These are phyloP conservation scores for Sylvietta virens DNA, from an alignment of 2,113 vertebrate species.

Conservation along the genomic window DNA sequence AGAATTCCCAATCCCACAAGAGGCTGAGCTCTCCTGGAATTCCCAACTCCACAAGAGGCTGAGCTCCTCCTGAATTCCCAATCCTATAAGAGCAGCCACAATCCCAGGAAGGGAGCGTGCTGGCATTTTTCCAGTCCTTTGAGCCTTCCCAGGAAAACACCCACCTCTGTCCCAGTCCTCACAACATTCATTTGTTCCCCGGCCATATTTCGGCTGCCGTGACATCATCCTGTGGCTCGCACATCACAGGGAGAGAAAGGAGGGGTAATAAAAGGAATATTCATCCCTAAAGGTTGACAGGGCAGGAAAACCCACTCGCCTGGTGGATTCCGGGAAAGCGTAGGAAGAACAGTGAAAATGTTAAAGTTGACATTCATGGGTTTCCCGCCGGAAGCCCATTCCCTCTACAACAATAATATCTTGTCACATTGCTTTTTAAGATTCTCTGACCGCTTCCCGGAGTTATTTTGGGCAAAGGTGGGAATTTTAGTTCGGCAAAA, in stretches of 20 bases:
- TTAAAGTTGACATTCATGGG: neutral
- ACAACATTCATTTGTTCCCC: neutral
- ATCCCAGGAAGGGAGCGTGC: too few species aligned
- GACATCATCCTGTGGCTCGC: fast-evolving
- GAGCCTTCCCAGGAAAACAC: neutral
- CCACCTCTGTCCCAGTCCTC: neutral
- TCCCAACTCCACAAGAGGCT: fast-evolving
- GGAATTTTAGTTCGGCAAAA: neutral
- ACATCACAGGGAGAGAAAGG: neutral
- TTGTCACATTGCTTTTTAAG: neutral
- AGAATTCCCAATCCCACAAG: neutral
- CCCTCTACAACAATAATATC: neutral
- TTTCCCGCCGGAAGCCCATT: fast-evolving
- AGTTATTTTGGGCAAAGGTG: neutral
- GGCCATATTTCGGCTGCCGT: neutral
- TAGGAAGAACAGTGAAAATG: neutral
- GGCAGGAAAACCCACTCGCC: neutral
- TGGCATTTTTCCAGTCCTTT: neutral
- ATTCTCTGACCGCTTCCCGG: neutral
- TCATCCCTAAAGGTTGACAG: neutral
- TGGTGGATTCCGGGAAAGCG: neutral
- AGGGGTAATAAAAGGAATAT: neutral
- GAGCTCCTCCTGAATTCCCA: neutral
- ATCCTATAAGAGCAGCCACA: neutral
- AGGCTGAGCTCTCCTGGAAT: fast-evolving